phyloP scores from a whole-genome alignment of 2,797 vertebrate species.

The Prionace glauca region DNA sequence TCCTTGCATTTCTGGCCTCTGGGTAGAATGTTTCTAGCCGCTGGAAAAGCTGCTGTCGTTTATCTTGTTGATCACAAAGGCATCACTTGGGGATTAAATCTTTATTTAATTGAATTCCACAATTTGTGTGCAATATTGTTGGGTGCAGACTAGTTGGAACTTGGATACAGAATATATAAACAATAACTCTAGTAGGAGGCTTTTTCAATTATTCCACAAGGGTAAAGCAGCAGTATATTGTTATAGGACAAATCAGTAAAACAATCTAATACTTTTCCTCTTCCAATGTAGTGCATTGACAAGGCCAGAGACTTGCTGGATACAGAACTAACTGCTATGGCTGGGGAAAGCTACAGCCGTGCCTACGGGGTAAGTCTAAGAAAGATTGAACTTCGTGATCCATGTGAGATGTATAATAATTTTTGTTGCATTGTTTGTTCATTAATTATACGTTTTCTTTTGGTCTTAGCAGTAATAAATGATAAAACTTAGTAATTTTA shows the following conservation, averaged over 20 bases:
- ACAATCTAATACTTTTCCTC: not conserved
- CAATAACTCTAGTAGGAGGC: not conserved
- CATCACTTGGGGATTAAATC: not conserved
- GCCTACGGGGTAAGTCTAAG: constrained; percentile 80
- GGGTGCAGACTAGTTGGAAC: not conserved
- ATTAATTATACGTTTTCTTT: not conserved
- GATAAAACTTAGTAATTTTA: not conserved
- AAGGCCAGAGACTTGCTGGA: constrained; percentile 95
- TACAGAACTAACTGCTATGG: constrained; percentile 94
- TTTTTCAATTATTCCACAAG: not conserved
- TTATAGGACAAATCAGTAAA: not conserved
- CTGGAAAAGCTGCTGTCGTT: not conserved
- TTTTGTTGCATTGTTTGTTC: not conserved
- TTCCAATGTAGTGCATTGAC: constrained; percentile 80
- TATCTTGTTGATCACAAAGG: not conserved
- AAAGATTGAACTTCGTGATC: not conserved
- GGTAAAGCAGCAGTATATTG: not conserved
- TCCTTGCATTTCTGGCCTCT: not conserved
- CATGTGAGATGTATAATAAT: not conserved
- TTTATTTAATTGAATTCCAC: not conserved
- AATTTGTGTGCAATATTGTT: not conserved
- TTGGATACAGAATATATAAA: not conserved
- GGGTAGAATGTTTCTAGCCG: not conserved
- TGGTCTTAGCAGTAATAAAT: not conserved
- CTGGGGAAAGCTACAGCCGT: constrained; percentile 97